Evolutionary conservation across 2,797 vertebrate species (phyloP), one percentile per base, ranked within the genome.

Genomic region (Notamacropus eugenii): DNA sequence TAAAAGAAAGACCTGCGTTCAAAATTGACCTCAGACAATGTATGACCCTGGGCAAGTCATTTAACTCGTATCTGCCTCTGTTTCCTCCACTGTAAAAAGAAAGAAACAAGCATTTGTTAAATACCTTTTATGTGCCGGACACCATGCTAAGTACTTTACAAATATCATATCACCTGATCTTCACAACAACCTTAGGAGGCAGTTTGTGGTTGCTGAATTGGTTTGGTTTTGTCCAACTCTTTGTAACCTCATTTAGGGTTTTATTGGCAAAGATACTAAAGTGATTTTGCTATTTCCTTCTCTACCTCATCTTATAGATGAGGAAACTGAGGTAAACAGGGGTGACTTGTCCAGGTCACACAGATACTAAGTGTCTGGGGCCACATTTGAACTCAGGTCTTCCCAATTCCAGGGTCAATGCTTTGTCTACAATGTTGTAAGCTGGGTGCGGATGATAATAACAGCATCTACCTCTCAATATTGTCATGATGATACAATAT

Each of bases 111-210:
- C 91, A 91, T 52, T 57, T 92, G 92, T 3, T 56, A 6, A 67
- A 40, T 57, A 92, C 3, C 90, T 94, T 57, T 14, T 92, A 54
- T 27, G 24, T 58, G 46, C 46, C 93, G 94, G n/a, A 90, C 46
- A n/a, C 67, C 34, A 12, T 1, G 93, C 22, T 91, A 91, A 97
- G 54, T 29, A 93, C 54, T 96, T 93, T 96, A 91, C 5, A 58
- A 93, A 94, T 96, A 87, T 57, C n/a, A 22, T 9, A 29, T 93
- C 16, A 94, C 57, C 95, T 92, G 90, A 92, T 91, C 58, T 57
- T 95, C 55, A 95, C 2, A 94, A 95, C 56, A 2, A 13, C 57
- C n/a, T 54, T 9, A 13, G 46, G 8, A 55, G 59, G 31, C 31
- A 62, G 22, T 62, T 62, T 62, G 59, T 16, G 13, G 59, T 14